Evolutionary conservation across 2,888 invertebrate genomes (phyloP), one percentile per base, ranked within the genome.

Genomic region (Pollenia griseotomentosa): DNA sequence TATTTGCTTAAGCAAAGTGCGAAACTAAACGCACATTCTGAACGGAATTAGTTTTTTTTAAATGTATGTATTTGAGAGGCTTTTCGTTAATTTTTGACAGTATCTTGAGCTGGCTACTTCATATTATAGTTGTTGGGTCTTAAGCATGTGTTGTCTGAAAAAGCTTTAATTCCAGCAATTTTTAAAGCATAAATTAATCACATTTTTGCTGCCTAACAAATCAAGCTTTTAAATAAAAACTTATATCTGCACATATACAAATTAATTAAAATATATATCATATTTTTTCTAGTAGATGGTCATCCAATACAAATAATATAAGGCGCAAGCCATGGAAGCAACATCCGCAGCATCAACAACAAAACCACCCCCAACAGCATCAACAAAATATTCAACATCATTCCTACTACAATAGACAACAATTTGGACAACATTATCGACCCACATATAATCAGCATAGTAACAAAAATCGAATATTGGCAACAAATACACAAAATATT

Each of bases 271-370:
- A 40, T 14, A 68, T 12, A 46, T 53, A 44, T 55, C 23, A n/a
- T 23, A 65, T 71, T 68, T 53, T 51, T 82, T 65, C 16, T 33
- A 85, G 81, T 84, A 89, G 91, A 88, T 91, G 91, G 91, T 88
- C 89, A 70, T 88, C 89, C 8, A 90, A 89, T 79, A 88, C 89
- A 19, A 91, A 90, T 78, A 86, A 68, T 14, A 86, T 90, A 23
- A 91, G 91, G 86, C 89, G 92, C 77, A 92, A 91, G 89, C 88
- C 90, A 23, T 91, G 91, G 91, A 90, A 91, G 42, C 91, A 91
- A 79, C 89, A 90, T 61, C 89, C 90, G 23, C 89, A 90, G 11
- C 89, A 91, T n/a, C 88, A 88, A 2, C 79, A 68, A 55, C 87
- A 77, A 11, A 88, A 90, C 33, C 71, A 85, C n/a, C 51, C 48